Percentiles rank a stretch among this genome's conserved stretches.
Conservation (phyloP, 2,797 vertebrate species). For the Streptopelia turtur region DNA sequence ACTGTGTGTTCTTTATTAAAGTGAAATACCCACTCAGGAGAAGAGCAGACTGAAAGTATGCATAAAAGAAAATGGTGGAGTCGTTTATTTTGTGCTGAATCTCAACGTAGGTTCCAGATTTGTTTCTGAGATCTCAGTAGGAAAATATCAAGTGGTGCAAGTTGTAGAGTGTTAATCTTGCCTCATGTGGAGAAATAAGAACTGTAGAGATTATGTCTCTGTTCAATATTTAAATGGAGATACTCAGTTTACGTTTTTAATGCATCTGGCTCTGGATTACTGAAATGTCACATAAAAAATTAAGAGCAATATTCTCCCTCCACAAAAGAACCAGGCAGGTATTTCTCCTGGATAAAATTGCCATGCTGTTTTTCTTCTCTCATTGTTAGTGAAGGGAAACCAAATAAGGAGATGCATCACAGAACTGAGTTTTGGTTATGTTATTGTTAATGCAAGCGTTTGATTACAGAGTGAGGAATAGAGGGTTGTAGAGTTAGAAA, state of each 20-base stretch:
- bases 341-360: background rate
- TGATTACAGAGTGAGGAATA: background rate
- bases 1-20: conserved; percentile 80
- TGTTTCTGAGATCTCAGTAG: background rate
- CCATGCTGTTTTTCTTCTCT: background rate
- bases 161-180: background rate
- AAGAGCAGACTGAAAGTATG: conserved; percentile 79
- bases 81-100: conserved; percentile 79
- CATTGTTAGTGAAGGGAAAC: background rate
- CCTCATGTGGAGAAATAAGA: background rate
- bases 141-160: background rate
- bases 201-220: background rate
- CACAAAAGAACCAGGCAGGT: background rate
- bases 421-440: background rate
- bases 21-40: conserved; percentile 78
- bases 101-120: conserved; percentile 74
- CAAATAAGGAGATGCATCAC: background rate
- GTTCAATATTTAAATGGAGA: background rate
- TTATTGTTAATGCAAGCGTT: background rate
- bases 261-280: background rate
- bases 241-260: background rate
- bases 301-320: background rate
- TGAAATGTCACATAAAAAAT: background rate
- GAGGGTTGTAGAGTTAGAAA: background rate
- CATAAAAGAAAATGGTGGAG: conserved; percentile 81